These are phyloP conservation scores for Chloroclysta siterata DNA, from an alignment of 2,888 invertebrate species.

Conservation along the genomic window DNA sequence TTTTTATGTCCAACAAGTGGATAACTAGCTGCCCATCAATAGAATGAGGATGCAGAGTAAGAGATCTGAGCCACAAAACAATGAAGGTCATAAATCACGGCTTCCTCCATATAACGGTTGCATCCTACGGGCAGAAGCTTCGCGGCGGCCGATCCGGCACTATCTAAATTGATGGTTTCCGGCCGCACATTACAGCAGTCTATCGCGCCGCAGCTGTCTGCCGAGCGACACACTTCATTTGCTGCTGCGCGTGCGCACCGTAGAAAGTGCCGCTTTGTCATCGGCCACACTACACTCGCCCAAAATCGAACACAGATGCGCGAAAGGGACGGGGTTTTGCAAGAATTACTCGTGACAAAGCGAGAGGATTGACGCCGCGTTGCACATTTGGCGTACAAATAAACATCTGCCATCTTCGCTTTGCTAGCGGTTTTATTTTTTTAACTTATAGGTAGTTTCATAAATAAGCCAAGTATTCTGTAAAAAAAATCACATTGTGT, in stretches of 20 bases:
- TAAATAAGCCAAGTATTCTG: not conserved
- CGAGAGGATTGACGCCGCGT: constrained; percentile 49
- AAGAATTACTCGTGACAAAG: constrained; percentile 41
- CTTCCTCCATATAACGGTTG: constrained; percentile 78
- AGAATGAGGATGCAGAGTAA: constrained; percentile 63
- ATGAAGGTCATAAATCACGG: constrained; percentile 82
- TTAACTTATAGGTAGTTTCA: not conserved
- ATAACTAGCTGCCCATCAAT: constrained; percentile 56
- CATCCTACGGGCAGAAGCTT: constrained; percentile 78
- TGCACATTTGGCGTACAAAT: constrained; percentile 58
- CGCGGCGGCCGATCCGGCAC: constrained; percentile 78
- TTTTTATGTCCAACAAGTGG: constrained; percentile 45
- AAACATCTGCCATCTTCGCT: constrained; percentile 52
- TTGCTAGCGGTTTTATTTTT: not conserved
- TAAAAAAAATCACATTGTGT: not conserved
- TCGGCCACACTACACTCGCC: constrained; percentile 54
- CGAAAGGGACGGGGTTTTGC: constrained; percentile 52
- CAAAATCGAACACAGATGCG: constrained; percentile 68
- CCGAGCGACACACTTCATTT: constrained; percentile 82
- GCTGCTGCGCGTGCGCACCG: constrained; percentile 75
- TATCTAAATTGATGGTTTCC: constrained; percentile 84
- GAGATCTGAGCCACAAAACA: constrained; percentile 75
- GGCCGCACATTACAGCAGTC: constrained; percentile 75
- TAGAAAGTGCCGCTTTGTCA: constrained; percentile 81
- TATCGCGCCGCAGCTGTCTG: constrained; percentile 75